Conservation (phyloP, 2,888 invertebrate species). For the Sphinx pinastri region DNA sequence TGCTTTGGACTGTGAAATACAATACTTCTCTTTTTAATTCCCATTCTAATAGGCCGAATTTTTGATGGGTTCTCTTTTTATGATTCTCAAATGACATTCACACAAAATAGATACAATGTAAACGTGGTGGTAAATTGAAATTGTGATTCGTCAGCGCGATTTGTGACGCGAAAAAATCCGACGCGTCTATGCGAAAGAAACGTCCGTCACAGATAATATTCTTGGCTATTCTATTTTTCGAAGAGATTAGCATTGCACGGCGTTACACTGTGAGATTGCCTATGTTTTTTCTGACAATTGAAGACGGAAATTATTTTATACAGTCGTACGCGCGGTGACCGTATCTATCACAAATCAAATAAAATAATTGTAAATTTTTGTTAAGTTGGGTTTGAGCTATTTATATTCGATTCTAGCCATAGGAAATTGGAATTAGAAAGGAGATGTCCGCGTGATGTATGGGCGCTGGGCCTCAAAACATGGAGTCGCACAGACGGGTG, state of each 20-base stretch:
- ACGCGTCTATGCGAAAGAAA: slow-evolving; percentile 33
- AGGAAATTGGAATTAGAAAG: no score
- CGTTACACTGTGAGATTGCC: slow-evolving; percentile 12
- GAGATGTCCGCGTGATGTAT: no score
- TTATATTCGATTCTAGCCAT: neutral
- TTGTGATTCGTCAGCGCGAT: slow-evolving; percentile 50
- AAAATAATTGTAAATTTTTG: neutral
- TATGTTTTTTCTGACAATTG: slow-evolving; percentile 4
- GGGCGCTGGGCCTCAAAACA: neutral
- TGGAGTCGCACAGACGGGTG: no score
- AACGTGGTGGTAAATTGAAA: slow-evolving; percentile 65
- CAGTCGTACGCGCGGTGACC: neutral
- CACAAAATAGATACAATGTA: slow-evolving; percentile 55
- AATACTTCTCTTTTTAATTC: slow-evolving; percentile 48
- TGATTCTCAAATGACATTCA: slow-evolving; percentile 63
- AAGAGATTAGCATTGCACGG: slow-evolving; percentile 15
- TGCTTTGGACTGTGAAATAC: slow-evolving; percentile 58
- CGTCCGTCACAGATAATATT: slow-evolving; percentile 21
- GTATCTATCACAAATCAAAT: slow-evolving; percentile 13
- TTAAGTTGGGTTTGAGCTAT: neutral
- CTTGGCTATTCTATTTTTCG: slow-evolving; percentile 20
- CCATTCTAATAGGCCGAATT: slow-evolving; percentile 51
- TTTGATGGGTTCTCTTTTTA: slow-evolving; percentile 58
- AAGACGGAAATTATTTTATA: slow-evolving; percentile 16
- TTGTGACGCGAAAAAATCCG: slow-evolving; percentile 52